phyloP scores from a whole-genome alignment of 2,888 invertebrate genomes.

The Nasonovia ribisnigri region DNA sequence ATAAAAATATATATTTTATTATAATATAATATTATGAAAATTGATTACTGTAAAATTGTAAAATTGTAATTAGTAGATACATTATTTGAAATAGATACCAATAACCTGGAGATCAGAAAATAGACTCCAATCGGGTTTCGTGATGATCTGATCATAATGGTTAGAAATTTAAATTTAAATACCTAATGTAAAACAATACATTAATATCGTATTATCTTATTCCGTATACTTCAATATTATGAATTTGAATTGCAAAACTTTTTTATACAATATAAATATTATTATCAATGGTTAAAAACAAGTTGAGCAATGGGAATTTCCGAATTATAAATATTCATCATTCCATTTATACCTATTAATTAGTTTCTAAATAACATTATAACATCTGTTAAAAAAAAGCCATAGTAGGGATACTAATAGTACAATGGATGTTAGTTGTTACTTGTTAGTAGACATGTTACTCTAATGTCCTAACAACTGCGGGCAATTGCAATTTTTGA shows the following conservation, averaged over 20 bases:
- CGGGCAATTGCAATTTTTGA: conserved; percentile 5
- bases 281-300: neutral
- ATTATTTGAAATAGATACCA: too few species aligned
- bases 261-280: neutral
- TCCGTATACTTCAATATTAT: too few species aligned
- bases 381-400: neutral
- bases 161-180: too few species aligned
- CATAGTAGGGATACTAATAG: neutral
- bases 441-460: neutral
- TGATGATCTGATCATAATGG: too few species aligned
- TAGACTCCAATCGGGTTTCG: too few species aligned
- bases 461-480: neutral
- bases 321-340: conserved; percentile 8
- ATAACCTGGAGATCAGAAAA: too few species aligned
- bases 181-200: too few species aligned
- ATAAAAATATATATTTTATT: neutral
- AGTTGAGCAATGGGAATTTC: conserved; percentile 21
- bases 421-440: neutral
- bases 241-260: neutral
- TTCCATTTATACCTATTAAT: neutral
- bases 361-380: neutral
- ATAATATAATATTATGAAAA: too few species aligned
- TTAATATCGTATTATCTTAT: too few species aligned
- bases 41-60: too few species aligned
- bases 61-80: too few species aligned